Evolutionary conservation across 2,113 vertebrate genomes (phyloP), one percentile per base, ranked within the genome.

Genomic region (Monopterus albus): DNA sequence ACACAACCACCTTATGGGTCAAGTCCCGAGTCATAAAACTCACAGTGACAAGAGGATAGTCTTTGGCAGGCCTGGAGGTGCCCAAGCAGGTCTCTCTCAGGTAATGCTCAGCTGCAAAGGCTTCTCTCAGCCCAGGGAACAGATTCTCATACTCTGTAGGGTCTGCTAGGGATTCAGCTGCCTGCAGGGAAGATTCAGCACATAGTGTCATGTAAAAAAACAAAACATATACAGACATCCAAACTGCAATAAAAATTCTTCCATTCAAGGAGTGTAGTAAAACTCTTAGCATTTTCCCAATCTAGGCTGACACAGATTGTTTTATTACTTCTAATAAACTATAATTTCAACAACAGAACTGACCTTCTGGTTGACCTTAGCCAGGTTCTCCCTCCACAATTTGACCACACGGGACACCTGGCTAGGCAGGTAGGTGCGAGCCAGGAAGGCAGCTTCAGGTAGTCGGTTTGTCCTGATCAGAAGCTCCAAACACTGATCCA

Each of bases 141-240:
- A 99, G 94, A 81, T 99, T 99, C 87, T 98, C 97, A 68, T 99
- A 99, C 63, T 98, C 97, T 5, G 97, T 98, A 38, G 98, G 98
- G 81, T 99, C 98, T 52, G 98, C 97, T 39, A 99, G 92, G 5
- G 98, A 98, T 65, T 99, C 98, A 0, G 97, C 98, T 21, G 98
- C 97, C 93, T 91, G 63, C 5, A 66, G 64, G 93, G 0, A 60
- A 66, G 21, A 74, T 46, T 2, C 0, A 25, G 4, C 1, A n/a
- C 6, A 52, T 36, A 3, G 38, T 6, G 15, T 50, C 23, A 50
- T 5, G 7, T 10, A 45, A 29, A 57, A 39, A 25, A 71, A 58
- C 6, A 36, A 39, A 31, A 31, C 5, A 62, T 6, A 42, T 33
- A 8, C 26, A 59, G 3, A 46, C 5, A 15, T 29, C 20, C 12